Conservation (phyloP, 2,113 vertebrate genomes). For the Labeo catla region DNA sequence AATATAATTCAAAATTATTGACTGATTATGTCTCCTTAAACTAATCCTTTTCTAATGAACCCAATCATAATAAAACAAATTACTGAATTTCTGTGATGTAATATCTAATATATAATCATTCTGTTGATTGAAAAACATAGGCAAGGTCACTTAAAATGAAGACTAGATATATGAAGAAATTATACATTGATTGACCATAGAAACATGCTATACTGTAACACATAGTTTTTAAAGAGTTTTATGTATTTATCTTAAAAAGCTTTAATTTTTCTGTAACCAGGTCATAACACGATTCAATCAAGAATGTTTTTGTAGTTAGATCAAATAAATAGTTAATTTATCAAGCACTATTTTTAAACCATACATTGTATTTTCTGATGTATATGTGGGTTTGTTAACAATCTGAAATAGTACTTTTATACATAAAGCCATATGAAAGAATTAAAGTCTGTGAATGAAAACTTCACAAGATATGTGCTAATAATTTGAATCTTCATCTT, state of each 20-base stretch:
- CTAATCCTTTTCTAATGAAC: not conserved
- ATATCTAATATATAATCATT: not conserved
- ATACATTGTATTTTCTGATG: constrained; percentile 70
- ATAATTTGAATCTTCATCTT: constrained; percentile 11
- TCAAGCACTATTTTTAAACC: constrained; percentile 65
- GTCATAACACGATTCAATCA: constrained; percentile 62
- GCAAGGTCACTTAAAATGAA: not conserved
- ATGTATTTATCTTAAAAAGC: constrained; percentile 61
- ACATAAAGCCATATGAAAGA: constrained; percentile 56
- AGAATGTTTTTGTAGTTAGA: constrained; percentile 43
- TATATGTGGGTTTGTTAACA: constrained; percentile 70
- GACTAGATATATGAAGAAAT: not conserved
- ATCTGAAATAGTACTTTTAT: constrained; percentile 72
- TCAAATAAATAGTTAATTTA: constrained; percentile 71
- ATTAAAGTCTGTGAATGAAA: constrained; percentile 59
- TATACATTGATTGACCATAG: not conserved
- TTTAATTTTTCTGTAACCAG: constrained; percentile 43
- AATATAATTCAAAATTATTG: constrained; percentile 34
- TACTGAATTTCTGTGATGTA: not conserved
- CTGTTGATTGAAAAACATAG: constrained; percentile 56
- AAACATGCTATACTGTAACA: not conserved
- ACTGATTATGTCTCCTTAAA: constrained; percentile 6
- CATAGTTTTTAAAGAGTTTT: constrained; percentile 61
- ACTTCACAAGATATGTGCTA: not conserved
- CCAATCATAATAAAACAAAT: not conserved